Percentiles rank a stretch among this genome's conserved stretches.
phyloP scores from a whole-genome alignment of 2,113 vertebrate species.

The Embiotoca jacksoni region DNA sequence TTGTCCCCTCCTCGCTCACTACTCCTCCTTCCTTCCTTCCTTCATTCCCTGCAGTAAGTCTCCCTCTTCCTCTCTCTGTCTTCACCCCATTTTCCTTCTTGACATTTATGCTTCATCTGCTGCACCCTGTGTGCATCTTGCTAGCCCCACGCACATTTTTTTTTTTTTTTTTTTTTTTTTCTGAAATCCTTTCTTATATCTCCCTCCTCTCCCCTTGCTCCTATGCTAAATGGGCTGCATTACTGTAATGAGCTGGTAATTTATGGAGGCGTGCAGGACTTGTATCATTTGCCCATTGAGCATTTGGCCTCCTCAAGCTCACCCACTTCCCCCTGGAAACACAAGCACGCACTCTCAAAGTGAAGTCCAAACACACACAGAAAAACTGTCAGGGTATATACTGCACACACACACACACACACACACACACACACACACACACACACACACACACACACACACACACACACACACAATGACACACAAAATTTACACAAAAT shows the following conservation, averaged over 20 bases:
- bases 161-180: slow-evolving; percentile 3
- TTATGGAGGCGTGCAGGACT: slow-evolving; percentile 74
- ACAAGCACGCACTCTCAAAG: slow-evolving; percentile 15
- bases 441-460: background rate
- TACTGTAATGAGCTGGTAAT: slow-evolving; percentile 83
- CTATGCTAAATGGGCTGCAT: slow-evolving; percentile 77
- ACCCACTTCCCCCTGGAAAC: slow-evolving; percentile 46
- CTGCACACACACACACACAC: background rate
- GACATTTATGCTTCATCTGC: slow-evolving; percentile 35
- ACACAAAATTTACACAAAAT: background rate
- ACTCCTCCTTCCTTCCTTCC: background rate
- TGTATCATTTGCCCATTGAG: slow-evolving; percentile 72
- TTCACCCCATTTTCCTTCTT: slow-evolving; percentile 26
- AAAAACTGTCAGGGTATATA: background rate
- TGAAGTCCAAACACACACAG: slow-evolving; percentile 31
- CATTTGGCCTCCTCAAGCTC: slow-evolving; percentile 62
- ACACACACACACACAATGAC: background rate
- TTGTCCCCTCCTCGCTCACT: too few species aligned
- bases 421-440: slow-evolving; percentile 16
- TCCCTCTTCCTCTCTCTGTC: slow-evolving; percentile 1
- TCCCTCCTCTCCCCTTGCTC: background rate
- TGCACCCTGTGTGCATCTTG: slow-evolving; percentile 17
- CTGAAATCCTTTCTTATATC: slow-evolving; percentile 30
- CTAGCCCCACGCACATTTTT: slow-evolving; percentile 9
- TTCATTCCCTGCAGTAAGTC: slow-evolving; percentile 17